Evolutionary conservation across 2,797 vertebrate genomes (phyloP).

Genomic region (Tamandua tetradactyla): DNA sequence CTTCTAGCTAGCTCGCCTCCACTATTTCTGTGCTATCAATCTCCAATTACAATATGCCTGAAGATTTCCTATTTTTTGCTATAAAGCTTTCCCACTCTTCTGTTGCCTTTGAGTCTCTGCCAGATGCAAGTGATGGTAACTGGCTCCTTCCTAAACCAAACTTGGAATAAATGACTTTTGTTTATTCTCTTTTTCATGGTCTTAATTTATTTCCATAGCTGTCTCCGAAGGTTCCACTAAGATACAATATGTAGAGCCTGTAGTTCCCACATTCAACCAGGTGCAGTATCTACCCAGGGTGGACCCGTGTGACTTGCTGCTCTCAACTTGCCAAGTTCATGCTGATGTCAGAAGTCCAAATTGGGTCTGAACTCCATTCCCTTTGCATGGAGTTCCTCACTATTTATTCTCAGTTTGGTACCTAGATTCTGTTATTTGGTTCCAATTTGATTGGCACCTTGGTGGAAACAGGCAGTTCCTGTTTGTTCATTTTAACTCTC

Average conservation of each 20-base stretch:
- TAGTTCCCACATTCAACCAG: background rate
- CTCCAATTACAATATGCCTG: background rate
- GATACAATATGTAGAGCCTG: background rate
- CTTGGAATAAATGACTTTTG: background rate
- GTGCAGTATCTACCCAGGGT: background rate
- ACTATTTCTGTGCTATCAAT: background rate
- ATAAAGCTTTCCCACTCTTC: too few relatives aligned
- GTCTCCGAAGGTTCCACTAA: background rate
- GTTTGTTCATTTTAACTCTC: background rate
- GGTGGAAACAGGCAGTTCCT: background rate
- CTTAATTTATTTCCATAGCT: background rate
- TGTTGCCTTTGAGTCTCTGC: background rate
- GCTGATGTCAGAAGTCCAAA: background rate
- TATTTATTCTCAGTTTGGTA: background rate
- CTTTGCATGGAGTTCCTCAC: background rate
- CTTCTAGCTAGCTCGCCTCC: background rate
- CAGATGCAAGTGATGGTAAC: background rate
- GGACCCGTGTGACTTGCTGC: background rate
- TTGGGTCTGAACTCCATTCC: background rate
- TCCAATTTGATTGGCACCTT: background rate
- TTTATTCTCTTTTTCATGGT: background rate
- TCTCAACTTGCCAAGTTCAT: background rate
- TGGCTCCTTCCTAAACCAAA: background rate
- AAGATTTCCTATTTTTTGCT: background rate
- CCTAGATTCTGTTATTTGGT: background rate